Base-by-base conservation (phyloP, 1,140 invertebrate species). In the Neuroterus valhalla region DNA sequence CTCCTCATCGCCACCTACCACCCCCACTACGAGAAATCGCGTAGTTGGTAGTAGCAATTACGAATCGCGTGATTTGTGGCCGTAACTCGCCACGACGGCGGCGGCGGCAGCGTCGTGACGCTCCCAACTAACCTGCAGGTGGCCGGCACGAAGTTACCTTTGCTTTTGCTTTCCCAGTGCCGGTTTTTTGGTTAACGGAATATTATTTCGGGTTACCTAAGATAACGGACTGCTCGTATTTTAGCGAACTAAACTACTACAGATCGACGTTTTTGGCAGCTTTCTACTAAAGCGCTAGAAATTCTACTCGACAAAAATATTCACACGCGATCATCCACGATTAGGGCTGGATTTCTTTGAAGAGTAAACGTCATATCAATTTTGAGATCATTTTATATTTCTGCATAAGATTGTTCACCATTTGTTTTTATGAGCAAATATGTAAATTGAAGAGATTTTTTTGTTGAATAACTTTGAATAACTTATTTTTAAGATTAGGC, bases 11-110 rank as follows among this genome's bases (percentile, higher is more conserved):
- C 12, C 11, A 19, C 23, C 68, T 44, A 67, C 72, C 42, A 21
- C 19, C 73, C 67, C 71, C 26, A 69, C 50, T 71, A 80, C 76
- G 79, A 76, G 77, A 82, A 84, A 84, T 82, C 83, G 82, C 80
- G 78, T 82, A 86, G 82, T 82, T 78, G 81, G 78, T 82, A 81
- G 82, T 80, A 79, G 84, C 84, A 86, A 86, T 85, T 86, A 86
- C 84, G 80, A 80, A 82, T 86, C 82, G 85, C 85, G 85, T 86
- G 85, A 84, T 84, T 84, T 81, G 82, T 79, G 72, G 82, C 81
- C 79, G 80, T 86, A 85, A 86, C 79, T 86, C 85, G 82, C 79
- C 72, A 74, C 79, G 78, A 79, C 84, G 84, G 78, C 83, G 77
- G 79, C 72, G 81, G 82, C 78, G 81, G 79, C 83, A n/a, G n/a